Conservation (phyloP, 2,888 invertebrate species). For the Leptopilina syphax region DNA sequence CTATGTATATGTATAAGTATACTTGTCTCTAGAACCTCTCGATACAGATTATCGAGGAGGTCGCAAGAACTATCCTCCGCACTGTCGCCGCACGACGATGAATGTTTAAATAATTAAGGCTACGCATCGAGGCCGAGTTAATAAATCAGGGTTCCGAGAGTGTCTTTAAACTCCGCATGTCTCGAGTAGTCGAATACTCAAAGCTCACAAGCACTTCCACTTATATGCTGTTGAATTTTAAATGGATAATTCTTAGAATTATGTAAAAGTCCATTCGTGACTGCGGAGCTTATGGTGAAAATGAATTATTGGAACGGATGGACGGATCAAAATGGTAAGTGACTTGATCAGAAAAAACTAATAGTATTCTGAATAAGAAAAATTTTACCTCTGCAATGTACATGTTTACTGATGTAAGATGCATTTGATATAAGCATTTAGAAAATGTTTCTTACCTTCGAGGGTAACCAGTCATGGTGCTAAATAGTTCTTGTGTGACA, state of each 20-base stretch:
- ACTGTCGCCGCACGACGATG: conserved; percentile 40
- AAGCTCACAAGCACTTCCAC: conserved; percentile 34
- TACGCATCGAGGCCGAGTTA: conserved; percentile 38
- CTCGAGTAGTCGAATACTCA: conserved; percentile 30
- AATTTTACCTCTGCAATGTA: not conserved
- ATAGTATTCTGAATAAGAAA: not conserved
- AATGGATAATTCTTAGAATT: conserved; percentile 36
- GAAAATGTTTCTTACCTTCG: too few relatives aligned
- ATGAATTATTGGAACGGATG: conserved; percentile 37
- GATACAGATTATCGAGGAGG: conserved; percentile 39
- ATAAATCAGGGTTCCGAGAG: conserved; percentile 39
- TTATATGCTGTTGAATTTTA: conserved; percentile 36
- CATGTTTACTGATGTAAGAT: not conserved
- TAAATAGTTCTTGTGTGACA: too few relatives aligned
- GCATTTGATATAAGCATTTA: too few relatives aligned
- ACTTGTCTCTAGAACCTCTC: conserved; percentile 35
- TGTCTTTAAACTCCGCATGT: not conserved
- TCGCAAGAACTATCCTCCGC: conserved; percentile 38
- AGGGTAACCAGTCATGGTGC: too few relatives aligned
- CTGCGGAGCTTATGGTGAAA: conserved; percentile 23
- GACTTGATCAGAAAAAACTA: not conserved
- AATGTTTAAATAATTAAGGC: conserved; percentile 41
- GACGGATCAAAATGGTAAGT: conserved; percentile 14
- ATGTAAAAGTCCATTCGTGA: conserved; percentile 23
- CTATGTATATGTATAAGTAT: conserved; percentile 13